These are phyloP conservation scores for Gallinago jamesoni DNA, from an alignment of 2,113 vertebrate species.

Conservation along the genomic window DNA sequence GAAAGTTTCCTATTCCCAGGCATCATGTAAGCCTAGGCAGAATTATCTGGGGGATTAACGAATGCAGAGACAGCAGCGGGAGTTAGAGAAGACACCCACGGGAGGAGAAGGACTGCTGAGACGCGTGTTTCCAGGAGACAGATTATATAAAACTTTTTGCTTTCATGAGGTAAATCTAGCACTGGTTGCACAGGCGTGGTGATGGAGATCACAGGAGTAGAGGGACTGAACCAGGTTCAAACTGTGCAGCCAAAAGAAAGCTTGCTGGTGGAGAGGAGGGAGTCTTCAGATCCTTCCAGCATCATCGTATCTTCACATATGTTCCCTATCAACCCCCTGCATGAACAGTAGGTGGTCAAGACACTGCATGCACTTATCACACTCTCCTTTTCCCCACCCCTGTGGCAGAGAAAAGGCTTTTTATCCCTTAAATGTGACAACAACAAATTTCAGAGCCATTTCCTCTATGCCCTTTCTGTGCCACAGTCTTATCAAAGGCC, in stretches of 20 bases:
- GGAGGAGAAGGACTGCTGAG: neutral
- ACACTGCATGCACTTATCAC: neutral
- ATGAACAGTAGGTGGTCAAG: neutral
- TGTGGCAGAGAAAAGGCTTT: neutral
- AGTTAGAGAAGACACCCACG: neutral
- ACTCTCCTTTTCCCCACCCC: neutral
- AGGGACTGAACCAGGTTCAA: neutral
- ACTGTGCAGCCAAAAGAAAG: neutral
- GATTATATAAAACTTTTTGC: neutral
- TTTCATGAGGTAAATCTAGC: neutral
- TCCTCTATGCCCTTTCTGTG: neutral
- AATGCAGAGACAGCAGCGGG: neutral
- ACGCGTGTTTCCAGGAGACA: neutral
- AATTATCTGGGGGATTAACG: slow-evolving; percentile 28
- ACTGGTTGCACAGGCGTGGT: neutral
- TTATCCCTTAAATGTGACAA: neutral
- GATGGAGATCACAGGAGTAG: neutral
- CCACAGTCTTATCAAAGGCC: neutral
- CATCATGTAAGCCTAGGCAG: neutral
- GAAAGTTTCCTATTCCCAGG: slow-evolving; percentile 1
- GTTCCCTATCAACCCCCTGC: neutral
- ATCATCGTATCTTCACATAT: neutral
- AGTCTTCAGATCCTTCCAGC: neutral
- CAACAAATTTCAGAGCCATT: neutral
- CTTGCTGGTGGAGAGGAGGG: fast-evolving